phyloP scores from a whole-genome alignment of 2,113 vertebrate genomes.

The Eudyptes chrysolophus region DNA sequence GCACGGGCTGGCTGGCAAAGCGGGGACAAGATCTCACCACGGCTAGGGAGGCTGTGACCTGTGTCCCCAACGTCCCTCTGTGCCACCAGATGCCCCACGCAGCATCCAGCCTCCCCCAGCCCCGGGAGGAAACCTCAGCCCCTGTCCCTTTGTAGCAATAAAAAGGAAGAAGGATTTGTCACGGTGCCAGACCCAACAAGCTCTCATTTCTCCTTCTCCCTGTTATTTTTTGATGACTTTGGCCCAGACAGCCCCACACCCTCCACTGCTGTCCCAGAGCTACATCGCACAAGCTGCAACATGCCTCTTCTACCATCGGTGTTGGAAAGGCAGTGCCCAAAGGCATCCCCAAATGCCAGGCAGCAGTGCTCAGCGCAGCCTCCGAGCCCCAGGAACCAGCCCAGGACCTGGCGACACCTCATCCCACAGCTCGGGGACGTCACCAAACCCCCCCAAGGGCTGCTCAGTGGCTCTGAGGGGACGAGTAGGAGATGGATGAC shows the following conservation, averaged over 20 bases:
- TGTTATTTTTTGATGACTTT: not conserved
- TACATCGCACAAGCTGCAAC: not conserved
- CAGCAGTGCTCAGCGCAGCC: fast-evolving
- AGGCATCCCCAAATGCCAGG: fast-evolving
- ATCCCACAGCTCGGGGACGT: not conserved
- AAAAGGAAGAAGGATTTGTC: not conserved
- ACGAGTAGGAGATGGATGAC: not conserved
- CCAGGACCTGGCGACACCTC: not conserved
- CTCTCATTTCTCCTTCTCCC: not conserved
- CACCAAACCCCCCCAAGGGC: not conserved
- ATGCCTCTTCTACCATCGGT: fast-evolving
- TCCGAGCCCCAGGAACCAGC: not conserved
- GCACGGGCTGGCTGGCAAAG: not conserved
- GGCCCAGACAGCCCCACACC: not conserved
- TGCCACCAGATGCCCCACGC: not conserved
- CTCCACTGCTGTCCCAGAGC: not conserved
- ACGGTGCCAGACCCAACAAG: not conserved
- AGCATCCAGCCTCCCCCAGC: not conserved
- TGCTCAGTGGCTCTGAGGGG: fast-evolving
- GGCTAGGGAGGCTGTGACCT: not conserved
- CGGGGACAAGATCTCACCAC: fast-evolving
- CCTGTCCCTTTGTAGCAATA: not conserved
- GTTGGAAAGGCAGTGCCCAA: not conserved
- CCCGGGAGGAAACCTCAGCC: not conserved
- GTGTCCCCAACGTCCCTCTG: fast-evolving